phyloP scores from a whole-genome alignment of 2,888 invertebrate species.

The Ormyrus labotus region DNA sequence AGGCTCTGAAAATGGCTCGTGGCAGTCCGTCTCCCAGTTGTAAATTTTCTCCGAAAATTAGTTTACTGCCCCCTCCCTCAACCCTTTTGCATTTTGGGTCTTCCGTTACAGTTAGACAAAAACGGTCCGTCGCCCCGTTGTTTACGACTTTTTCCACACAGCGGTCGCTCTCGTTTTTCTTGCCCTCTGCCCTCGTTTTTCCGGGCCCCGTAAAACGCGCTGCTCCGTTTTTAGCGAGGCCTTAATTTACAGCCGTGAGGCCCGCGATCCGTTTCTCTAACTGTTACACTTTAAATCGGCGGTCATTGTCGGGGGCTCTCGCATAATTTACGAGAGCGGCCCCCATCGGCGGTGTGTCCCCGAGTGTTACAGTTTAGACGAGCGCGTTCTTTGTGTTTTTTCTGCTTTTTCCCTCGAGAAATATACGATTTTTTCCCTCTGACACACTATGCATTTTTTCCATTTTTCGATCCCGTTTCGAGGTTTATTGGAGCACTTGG shows the following conservation, averaged over 20 bases:
- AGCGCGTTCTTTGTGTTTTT: slow-evolving; percentile 32
- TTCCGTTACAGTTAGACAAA: slow-evolving; percentile 65
- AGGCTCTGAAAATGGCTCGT: slow-evolving; percentile 46
- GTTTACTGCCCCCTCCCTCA: slow-evolving; percentile 64
- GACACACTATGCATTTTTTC: neutral
- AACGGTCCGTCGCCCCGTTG: slow-evolving; percentile 60
- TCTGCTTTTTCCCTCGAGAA: too few relatives aligned
- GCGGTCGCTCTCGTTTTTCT: slow-evolving; percentile 5
- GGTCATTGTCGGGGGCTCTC: slow-evolving; percentile 58
- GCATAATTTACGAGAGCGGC: slow-evolving; percentile 64
- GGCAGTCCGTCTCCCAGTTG: slow-evolving; percentile 63
- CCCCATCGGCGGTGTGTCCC: neutral
- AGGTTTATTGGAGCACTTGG: slow-evolving; percentile 1
- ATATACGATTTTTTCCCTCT: too few relatives aligned
- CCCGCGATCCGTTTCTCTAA: slow-evolving; percentile 66
- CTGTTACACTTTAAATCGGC: slow-evolving; percentile 72
- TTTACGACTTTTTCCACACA: slow-evolving; percentile 56
- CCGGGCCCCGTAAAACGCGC: slow-evolving; percentile 33
- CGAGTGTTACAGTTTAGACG: slow-evolving; percentile 64
- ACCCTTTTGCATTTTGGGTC: slow-evolving; percentile 61
- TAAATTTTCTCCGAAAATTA: slow-evolving; percentile 67
- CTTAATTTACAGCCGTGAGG: slow-evolving; percentile 69
- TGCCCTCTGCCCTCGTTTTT: slow-evolving; percentile 41
- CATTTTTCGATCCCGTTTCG: slow-evolving; percentile 25
- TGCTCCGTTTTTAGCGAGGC: slow-evolving; percentile 57